Evolutionary conservation across 2,113 vertebrate genomes (phyloP).

Genomic region (Calcarius ornatus): DNA sequence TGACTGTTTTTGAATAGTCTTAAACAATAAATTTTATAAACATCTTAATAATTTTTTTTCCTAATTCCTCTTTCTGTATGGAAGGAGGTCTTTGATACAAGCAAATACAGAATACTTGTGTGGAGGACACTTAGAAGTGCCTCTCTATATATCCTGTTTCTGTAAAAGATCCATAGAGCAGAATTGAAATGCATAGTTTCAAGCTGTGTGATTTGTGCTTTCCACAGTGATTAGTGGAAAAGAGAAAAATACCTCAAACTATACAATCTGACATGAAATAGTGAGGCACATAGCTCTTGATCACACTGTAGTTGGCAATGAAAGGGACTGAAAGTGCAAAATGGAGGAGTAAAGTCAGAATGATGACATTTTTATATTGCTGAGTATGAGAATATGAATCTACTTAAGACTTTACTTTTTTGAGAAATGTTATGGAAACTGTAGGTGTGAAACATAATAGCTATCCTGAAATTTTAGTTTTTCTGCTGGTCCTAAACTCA

Average conservation of each 20-base stretch:
- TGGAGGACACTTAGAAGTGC: neutral
- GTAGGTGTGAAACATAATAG: neutral
- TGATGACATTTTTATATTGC: neutral
- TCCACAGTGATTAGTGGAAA: neutral
- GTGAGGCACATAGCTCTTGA: neutral
- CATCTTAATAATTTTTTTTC: neutral
- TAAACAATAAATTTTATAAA: neutral
- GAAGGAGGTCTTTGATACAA: neutral
- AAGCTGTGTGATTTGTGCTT: neutral
- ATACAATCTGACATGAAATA: neutral
- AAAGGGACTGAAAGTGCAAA: neutral
- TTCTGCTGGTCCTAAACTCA: neutral
- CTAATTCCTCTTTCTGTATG: neutral
- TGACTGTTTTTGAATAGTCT: neutral
- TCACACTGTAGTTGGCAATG: neutral
- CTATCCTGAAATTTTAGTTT: neutral
- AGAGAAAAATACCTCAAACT: neutral
- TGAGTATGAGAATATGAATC: neutral
- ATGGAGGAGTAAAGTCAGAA: neutral
- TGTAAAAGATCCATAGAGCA: neutral
- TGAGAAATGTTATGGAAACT: neutral
- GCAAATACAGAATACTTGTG: neutral
- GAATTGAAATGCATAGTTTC: neutral
- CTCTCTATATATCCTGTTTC: neutral
- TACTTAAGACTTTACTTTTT: neutral